phyloP scores from a whole-genome alignment of 2,113 vertebrate genomes.

The Cyanoliseus patagonus region DNA sequence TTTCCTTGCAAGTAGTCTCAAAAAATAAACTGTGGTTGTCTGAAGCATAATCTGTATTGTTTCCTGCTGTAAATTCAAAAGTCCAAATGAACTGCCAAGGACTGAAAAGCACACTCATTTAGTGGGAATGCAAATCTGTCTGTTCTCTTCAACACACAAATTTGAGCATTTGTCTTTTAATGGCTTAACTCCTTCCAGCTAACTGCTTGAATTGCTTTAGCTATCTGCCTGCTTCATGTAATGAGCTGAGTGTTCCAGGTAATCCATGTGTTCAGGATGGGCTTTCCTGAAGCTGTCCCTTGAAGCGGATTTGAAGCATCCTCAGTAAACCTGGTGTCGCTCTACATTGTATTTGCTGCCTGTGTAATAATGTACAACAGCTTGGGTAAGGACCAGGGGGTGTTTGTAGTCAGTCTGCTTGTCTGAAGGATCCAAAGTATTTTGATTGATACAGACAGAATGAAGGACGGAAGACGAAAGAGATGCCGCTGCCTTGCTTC shows the following conservation, averaged over 20 bases:
- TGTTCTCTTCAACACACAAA: not conserved
- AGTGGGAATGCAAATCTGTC: not conserved
- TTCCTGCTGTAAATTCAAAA: not conserved
- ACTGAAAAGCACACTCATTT: not conserved
- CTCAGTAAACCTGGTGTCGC: not conserved
- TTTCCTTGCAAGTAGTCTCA: not conserved
- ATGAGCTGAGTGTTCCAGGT: not conserved
- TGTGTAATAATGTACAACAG: not conserved
- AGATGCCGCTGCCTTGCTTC: not conserved
- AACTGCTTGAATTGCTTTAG: not conserved
- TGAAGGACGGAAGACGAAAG: not conserved
- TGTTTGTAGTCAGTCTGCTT: not conserved
- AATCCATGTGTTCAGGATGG: not conserved
- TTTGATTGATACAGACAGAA: not conserved
- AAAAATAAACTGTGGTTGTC: not conserved
- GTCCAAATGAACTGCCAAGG: not conserved
- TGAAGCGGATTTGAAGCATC: not conserved
- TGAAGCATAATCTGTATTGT: not conserved
- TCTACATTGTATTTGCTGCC: not conserved
- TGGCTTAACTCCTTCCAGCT: not conserved
- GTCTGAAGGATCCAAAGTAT: not conserved
- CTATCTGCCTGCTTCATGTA: not conserved
- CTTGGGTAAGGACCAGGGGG: not conserved
- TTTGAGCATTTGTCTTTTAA: accelerated
- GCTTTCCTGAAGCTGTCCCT: not conserved